phyloP scores from a whole-genome alignment of 2,888 invertebrate species.

The Pristionchus arcanus region DNA sequence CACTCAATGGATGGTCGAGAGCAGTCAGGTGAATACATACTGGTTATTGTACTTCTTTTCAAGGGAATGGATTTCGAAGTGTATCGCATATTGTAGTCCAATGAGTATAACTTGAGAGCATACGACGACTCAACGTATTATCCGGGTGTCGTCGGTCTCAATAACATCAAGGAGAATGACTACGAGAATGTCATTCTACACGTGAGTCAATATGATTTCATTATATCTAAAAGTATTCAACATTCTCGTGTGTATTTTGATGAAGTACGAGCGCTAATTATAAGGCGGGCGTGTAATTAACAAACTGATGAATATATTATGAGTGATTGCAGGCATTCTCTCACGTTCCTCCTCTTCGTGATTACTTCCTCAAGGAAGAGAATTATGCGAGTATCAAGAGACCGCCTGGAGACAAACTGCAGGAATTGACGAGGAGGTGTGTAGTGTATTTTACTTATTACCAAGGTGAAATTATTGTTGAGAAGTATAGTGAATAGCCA shows the following conservation, averaged over 20 bases:
- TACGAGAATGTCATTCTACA: conserved; percentile 99
- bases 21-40: conserved; percentile 11
- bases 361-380: conserved; percentile 94
- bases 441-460: not conserved
- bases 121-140: conserved; percentile 91
- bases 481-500: not conserved
- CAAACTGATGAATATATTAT: not conserved
- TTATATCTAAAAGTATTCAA: not conserved
- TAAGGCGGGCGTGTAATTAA: no score
- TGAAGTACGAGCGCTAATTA: no score
- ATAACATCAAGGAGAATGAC: conserved; percentile 99
- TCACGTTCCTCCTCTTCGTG: conserved; percentile 93
- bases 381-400: conserved; percentile 90
- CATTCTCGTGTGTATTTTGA: no score
- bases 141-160: conserved; percentile 96
- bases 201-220: conserved; percentile 82
- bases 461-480: not conserved
- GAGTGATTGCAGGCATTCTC: conserved; percentile 87
- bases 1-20: conserved; percentile 84
- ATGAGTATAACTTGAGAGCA: no score
- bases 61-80: no score
- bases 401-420: conserved; percentile 95
- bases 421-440: conserved; percentile 88
- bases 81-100: no score
- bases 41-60: conserved; percentile 79